Evolutionary conservation across 37 sponge, comb jelly and placozoan genomes (phyloP), one percentile per base, ranked within the genome.

Genomic region (Bolinopsis microptera): DNA sequence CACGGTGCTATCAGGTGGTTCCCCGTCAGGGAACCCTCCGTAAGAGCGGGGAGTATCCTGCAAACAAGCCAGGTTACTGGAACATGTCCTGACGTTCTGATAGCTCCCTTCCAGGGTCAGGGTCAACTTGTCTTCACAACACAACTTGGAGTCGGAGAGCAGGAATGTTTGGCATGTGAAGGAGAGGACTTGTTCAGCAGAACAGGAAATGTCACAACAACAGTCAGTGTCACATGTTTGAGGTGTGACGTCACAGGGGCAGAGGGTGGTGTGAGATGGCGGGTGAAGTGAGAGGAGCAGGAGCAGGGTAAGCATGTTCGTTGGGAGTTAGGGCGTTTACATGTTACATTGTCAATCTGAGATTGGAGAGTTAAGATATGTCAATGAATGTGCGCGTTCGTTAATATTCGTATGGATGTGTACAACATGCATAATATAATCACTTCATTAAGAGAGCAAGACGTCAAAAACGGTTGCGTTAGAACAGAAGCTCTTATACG

Each of bases 101-200:
- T 39, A 41, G 48, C 61, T 25, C 39, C 61, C 61, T 0, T 86
- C 61, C 31, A 24, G 31, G 3, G n/a, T 34, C 0, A 26, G 26
- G 8, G 8, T 86, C 8, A 86, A 16, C 5, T 13, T 39, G 90
- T 86, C 90, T 86, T 86, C 21, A 27, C 90, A 86, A 38, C 90
- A 86, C 38, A 86, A 38, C 61, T 33, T 39, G 90, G 90, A 41
- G 35, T 86, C 90, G 32, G 90, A 86, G 27, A 86, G 41, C 0
- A 26, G 48, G 90, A 39, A 86, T 8, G 90, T 28, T 3, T 13
- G 90, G 48, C 90, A 86, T 2, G 90, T 86, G 48, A 86, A 86
- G 41, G 90, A 39, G 27, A 28, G 32, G 90, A 34, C 61, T 39
- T 86, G 90, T n/a, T 86, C 90, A 18, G 48, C 61, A 25, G 41